Evolutionary conservation across 2,888 invertebrate genomes (phyloP).

Genomic region (Elegia similella): DNA sequence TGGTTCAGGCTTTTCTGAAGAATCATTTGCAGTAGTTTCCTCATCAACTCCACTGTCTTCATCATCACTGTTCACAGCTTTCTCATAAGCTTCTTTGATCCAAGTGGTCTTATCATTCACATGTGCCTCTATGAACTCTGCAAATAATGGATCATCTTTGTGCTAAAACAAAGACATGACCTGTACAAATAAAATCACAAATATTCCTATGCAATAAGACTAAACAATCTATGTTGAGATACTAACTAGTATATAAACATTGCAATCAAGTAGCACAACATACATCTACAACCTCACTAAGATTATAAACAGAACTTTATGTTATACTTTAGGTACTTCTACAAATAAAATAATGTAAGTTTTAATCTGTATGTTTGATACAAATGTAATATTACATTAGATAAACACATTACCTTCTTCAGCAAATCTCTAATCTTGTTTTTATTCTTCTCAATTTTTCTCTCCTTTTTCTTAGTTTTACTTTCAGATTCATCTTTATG

Average conservation of each 20-base stretch:
- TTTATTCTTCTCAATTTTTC: slow-evolving; percentile 61
- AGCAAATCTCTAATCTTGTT: slow-evolving; percentile 85
- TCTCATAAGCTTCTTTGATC: slow-evolving; percentile 62
- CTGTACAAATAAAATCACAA: too few species aligned
- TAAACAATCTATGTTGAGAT: not conserved
- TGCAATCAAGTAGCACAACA: too few species aligned
- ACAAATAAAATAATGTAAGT: too few species aligned
- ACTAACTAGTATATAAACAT: not conserved
- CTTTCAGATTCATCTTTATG: slow-evolving; percentile 63
- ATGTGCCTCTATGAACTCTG: slow-evolving; percentile 94
- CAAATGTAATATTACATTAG: not conserved
- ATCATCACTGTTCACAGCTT: slow-evolving; percentile 56
- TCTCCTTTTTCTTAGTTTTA: slow-evolving; percentile 55
- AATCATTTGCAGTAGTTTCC: slow-evolving; percentile 32
- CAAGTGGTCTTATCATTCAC: slow-evolving; percentile 72
- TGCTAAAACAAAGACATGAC: slow-evolving; percentile 70
- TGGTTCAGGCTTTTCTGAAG: slow-evolving; percentile 35
- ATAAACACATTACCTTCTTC: slow-evolving; percentile 75
- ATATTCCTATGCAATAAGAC: too few species aligned
- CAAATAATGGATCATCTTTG: slow-evolving; percentile 93
- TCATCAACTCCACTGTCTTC: slow-evolving; percentile 59
- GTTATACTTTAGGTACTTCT: too few species aligned
- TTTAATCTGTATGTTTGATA: too few species aligned
- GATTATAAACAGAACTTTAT: too few species aligned
- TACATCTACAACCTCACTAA: too few species aligned